These are phyloP conservation scores for Hycleus cichorii DNA, from an alignment of 1,140 invertebrate genomes.

Conservation along the genomic window DNA sequence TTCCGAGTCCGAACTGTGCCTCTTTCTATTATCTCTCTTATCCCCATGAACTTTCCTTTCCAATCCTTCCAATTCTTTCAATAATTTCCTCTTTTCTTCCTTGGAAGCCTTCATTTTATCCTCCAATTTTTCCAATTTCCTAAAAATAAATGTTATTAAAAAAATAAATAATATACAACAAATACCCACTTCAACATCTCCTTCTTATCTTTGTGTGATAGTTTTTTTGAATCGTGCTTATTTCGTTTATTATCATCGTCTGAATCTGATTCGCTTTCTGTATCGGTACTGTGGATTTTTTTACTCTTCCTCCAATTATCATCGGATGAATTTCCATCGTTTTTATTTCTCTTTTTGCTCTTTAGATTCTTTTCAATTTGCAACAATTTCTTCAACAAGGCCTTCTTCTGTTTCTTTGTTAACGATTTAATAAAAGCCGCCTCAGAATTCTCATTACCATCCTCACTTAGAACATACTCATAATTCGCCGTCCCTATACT, in stretches of 20 bases:
- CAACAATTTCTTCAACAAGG: slow-evolving; percentile 66
- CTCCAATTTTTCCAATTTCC: slow-evolving; percentile 72
- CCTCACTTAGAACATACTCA: slow-evolving; percentile 42
- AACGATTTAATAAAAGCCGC: slow-evolving; percentile 74
- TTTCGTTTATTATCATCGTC: slow-evolving; percentile 5
- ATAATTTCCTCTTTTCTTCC: neutral
- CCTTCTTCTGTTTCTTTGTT: slow-evolving; percentile 83
- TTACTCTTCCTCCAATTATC: neutral
- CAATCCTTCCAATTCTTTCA: too few relatives aligned
- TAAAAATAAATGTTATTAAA: slow-evolving; percentile 37
- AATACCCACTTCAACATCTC: slow-evolving; percentile 11
- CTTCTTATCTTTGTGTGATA: slow-evolving; percentile 6
- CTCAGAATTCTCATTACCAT: slow-evolving; percentile 60
- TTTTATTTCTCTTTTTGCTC: neutral
- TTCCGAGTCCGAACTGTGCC: neutral
- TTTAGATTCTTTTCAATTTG: slow-evolving; percentile 3
- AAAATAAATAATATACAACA: neutral
- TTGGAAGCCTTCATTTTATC: neutral
- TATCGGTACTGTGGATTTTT: slow-evolving; percentile 2
- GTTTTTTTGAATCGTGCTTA: neutral
- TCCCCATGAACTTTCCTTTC: neutral
- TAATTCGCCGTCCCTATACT: slow-evolving; percentile 38
- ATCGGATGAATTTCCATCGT: neutral
- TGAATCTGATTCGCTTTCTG: slow-evolving; percentile 3
- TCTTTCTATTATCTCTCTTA: slow-evolving; percentile 4